A percentile compares a stretch with the other conserved stretches of the same genome.
phyloP scores from a whole-genome alignment of 2,888 invertebrate species.

The Pyrgus malvae region DNA sequence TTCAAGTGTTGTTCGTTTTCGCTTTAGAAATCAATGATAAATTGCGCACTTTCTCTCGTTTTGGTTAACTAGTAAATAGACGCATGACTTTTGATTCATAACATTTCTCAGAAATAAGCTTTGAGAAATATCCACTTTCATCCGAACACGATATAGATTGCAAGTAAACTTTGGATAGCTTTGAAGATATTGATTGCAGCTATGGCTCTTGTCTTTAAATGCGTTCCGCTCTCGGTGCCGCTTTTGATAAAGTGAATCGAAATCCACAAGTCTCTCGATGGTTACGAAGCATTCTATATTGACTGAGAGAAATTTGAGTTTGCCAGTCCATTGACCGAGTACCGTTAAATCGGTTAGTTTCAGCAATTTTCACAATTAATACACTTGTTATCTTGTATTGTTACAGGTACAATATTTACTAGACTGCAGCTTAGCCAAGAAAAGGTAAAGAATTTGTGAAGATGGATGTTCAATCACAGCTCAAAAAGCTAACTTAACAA shows the following conservation, averaged over 20 bases:
- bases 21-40: conserved; percentile 32
- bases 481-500: too few relatives aligned
- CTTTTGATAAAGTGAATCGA: conserved; percentile 45
- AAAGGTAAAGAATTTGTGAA: too few relatives aligned
- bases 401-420: too few relatives aligned
- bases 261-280: conserved; percentile 58
- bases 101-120: conserved; percentile 16
- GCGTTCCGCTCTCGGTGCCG: conserved; percentile 27
- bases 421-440: too few relatives aligned
- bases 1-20: conserved; percentile 17
- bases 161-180: conserved; percentile 16
- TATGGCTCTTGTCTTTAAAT: conserved; percentile 29
- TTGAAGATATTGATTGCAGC: conserved; percentile 20
- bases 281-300: conserved; percentile 49
- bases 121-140: conserved; percentile 12
- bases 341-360: background rate
- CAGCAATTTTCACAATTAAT: background rate
- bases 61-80: conserved; percentile 34
- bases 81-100: conserved; percentile 31
- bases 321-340: background rate
- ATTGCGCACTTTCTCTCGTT: conserved; percentile 40
- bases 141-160: conserved; percentile 7
- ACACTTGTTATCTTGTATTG: background rate
- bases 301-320: conserved; percentile 44
- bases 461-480: too few relatives aligned